phyloP scores from a whole-genome alignment of 2,797 vertebrate species.

The Melanogrammus aeglefinus region DNA sequence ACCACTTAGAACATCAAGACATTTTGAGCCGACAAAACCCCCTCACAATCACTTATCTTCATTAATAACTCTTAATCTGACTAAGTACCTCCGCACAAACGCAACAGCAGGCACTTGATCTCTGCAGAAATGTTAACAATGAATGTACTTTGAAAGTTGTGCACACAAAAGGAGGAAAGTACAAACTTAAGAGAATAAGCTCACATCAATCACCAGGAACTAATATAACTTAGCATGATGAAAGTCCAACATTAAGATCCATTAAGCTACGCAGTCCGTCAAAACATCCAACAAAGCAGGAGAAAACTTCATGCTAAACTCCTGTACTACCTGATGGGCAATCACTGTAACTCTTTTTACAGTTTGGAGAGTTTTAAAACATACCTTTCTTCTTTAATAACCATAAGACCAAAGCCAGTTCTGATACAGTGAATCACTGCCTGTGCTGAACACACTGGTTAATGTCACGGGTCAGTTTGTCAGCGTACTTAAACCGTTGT shows the following conservation, averaged over 20 bases:
- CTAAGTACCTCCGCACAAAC: background rate
- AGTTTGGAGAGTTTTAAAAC: background rate
- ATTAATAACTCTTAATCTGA: slow-evolving; percentile 1
- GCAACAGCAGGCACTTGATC: background rate
- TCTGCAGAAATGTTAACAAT: background rate
- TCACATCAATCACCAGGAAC: slow-evolving; percentile 12
- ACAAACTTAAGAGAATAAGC: background rate
- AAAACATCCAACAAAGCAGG: background rate
- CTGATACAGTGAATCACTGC: background rate
- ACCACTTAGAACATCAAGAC: background rate
- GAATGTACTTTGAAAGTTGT: background rate
- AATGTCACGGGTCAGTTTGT: background rate
- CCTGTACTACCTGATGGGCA: background rate
- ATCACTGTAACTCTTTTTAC: background rate
- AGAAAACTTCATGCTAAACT: background rate
- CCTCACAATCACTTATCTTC: background rate
- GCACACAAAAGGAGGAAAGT: background rate
- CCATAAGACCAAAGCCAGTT: background rate
- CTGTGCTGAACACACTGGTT: background rate
- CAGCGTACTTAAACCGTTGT: background rate
- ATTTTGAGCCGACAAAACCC: background rate
- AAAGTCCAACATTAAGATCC: background rate
- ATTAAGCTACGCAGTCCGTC: background rate
- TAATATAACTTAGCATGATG: background rate
- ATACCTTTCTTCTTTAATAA: background rate